Conservation (phyloP, 2,797 vertebrate genomes). For the Pogonophryne albipinna region DNA sequence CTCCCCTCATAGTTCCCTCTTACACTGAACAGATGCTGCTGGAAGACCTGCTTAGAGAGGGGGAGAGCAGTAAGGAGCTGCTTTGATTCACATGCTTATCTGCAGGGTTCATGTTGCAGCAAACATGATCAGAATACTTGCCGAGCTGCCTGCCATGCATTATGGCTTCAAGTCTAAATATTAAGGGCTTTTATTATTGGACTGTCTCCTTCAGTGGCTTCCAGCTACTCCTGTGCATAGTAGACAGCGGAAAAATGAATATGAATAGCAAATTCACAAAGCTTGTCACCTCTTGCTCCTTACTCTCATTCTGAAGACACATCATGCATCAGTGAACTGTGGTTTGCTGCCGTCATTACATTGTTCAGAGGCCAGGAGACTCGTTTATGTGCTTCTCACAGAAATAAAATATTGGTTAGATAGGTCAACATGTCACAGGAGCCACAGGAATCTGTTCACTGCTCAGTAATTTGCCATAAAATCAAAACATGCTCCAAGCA, state of each 20-base stretch:
- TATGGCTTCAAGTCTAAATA: slow-evolving; percentile 16
- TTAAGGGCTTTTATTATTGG: background rate
- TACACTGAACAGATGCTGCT: slow-evolving; percentile 54
- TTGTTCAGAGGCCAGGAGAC: too few relatives aligned
- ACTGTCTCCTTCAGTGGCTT: slow-evolving; percentile 6
- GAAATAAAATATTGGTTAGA: too few relatives aligned
- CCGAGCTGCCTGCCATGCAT: slow-evolving; percentile 15
- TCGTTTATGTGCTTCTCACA: too few relatives aligned
- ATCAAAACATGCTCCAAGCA: too few relatives aligned
- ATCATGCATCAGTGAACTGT: too few relatives aligned
- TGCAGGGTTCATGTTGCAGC: slow-evolving; percentile 42
- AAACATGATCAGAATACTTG: slow-evolving; percentile 46
- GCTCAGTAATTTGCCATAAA: too few relatives aligned
- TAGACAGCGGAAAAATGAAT: background rate
- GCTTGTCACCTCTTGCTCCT: slow-evolving; percentile 2
- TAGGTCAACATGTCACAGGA: too few relatives aligned
- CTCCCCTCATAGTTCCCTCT: slow-evolving; percentile 43
- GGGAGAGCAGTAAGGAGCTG: slow-evolving; percentile 21
- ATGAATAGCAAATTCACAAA: slow-evolving; percentile 15
- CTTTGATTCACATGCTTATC: slow-evolving; percentile 59
- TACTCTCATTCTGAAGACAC: too few relatives aligned
- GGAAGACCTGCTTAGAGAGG: slow-evolving; percentile 40
- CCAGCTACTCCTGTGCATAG: slow-evolving; percentile 3
- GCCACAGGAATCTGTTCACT: too few relatives aligned
- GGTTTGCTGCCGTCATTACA: too few relatives aligned